Conservation (phyloP, 2,797 vertebrate species). For the Sebastes aleutianus region DNA sequence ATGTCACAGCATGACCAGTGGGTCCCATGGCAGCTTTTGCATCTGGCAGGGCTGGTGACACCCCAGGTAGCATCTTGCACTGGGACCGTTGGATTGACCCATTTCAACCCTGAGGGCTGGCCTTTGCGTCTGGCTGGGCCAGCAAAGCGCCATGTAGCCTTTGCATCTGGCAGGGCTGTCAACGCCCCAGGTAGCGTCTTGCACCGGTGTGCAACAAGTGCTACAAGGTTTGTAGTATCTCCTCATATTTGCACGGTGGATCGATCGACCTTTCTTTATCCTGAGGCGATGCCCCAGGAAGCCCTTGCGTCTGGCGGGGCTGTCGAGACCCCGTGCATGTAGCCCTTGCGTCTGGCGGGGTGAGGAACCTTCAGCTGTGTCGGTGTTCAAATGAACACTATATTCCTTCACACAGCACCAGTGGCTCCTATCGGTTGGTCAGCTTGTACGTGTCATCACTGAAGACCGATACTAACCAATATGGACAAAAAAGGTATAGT, state of each 20-base stretch:
- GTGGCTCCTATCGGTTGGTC: too few species aligned
- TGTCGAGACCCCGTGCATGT: too few species aligned
- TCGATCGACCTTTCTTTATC: neutral
- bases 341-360: accelerated
- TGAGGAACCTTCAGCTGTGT: neutral
- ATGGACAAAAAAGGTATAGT: too few species aligned
- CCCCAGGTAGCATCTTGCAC: too few species aligned
- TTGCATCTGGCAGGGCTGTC: too few species aligned
- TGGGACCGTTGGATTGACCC: too few species aligned
- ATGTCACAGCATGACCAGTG: neutral
- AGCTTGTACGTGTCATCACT: too few species aligned
- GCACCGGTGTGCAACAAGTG: neutral
- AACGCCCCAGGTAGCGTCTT: neutral
- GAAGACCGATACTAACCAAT: too few species aligned
- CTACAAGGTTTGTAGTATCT: neutral
- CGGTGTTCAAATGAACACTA: neutral
- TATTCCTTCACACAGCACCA: neutral
- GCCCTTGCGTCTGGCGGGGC: neutral
- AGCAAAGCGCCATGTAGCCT: too few species aligned
- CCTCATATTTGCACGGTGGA: neutral
- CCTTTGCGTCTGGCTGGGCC: too few species aligned
- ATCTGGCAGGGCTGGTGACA: too few species aligned
- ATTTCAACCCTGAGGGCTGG: too few species aligned
- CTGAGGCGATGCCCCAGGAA: neutral
- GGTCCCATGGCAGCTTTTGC: neutral